Conservation (phyloP, 2,113 vertebrate genomes). For the Gasterosteus nipponicus region DNA sequence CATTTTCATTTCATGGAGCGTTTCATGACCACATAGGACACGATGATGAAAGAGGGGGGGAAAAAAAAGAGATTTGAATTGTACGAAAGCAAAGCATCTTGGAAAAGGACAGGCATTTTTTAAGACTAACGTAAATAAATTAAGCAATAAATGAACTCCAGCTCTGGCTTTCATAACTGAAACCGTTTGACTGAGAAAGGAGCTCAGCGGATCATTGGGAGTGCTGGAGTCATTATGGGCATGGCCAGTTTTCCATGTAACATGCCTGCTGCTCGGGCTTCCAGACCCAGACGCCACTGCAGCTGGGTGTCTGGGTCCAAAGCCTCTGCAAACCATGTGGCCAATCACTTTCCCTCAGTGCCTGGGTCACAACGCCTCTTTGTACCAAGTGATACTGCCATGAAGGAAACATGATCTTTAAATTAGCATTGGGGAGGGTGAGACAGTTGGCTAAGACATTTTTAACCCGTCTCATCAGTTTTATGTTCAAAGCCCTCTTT, state of each 20-base stretch:
- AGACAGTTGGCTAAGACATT: slow-evolving; percentile 22
- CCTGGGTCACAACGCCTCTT: slow-evolving; percentile 51
- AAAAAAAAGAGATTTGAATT: slow-evolving; percentile 8
- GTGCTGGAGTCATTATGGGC: slow-evolving; percentile 39
- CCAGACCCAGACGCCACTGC: slow-evolving; percentile 59
- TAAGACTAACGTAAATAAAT: slow-evolving; percentile 16
- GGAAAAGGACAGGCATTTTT: neutral
- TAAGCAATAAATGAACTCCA: slow-evolving; percentile 9
- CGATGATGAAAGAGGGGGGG: neutral
- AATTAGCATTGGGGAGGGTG: slow-evolving; percentile 37
- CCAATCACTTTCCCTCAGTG: slow-evolving; percentile 55
- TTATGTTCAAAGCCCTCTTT: slow-evolving; percentile 30
- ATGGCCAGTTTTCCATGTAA: slow-evolving; percentile 53
- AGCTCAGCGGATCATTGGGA: slow-evolving; percentile 36
- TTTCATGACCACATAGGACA: neutral
- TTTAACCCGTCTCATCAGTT: slow-evolving; percentile 25
- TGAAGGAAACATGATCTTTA: slow-evolving; percentile 43
- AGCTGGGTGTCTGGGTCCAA: slow-evolving; percentile 61
- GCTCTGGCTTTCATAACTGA: neutral
- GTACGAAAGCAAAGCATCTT: slow-evolving; percentile 12
- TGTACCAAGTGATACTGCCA: slow-evolving; percentile 42
- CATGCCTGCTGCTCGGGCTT: slow-evolving; percentile 46
- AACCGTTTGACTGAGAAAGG: slow-evolving; percentile 28
- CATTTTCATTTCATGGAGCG: neutral
- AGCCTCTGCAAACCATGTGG: slow-evolving; percentile 59